Conservation (phyloP, 2,888 invertebrate species). For the Epinotia demarniana region DNA sequence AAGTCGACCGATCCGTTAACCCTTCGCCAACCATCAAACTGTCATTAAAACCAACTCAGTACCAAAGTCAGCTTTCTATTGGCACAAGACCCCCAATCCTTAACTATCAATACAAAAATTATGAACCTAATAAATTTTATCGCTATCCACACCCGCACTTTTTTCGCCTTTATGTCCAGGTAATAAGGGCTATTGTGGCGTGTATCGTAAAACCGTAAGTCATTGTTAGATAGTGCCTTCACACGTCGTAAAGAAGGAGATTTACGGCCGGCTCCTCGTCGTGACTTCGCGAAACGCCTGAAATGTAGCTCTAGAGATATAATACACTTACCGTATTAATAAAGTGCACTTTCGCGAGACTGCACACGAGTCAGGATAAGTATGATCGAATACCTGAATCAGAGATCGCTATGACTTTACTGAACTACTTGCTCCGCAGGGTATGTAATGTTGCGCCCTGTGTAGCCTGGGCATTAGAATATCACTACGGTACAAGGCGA, state of each 20-base stretch:
- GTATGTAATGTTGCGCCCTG: too few relatives aligned
- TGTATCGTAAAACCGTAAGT: slow-evolving; percentile 49
- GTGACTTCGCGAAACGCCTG: slow-evolving; percentile 38
- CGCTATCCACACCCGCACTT: not conserved
- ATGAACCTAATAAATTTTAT: slow-evolving; percentile 40
- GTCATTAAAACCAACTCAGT: slow-evolving; percentile 33
- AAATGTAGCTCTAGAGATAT: slow-evolving; percentile 9
- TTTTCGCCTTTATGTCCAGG: slow-evolving; percentile 10
- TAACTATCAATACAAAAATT: slow-evolving; percentile 45
- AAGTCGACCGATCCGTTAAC: not conserved
- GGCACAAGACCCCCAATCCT: slow-evolving; percentile 36
- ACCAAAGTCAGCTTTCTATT: slow-evolving; percentile 33
- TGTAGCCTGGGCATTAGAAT: too few relatives aligned
- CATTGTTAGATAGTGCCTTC: slow-evolving; percentile 55
- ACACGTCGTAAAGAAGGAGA: slow-evolving; percentile 54
- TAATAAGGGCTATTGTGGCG: slow-evolving; percentile 24
- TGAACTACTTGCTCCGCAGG: too few relatives aligned
- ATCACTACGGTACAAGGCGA: too few relatives aligned
- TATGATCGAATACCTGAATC: too few relatives aligned
- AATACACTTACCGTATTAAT: slow-evolving; percentile 14
- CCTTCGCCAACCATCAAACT: slow-evolving; percentile 1
- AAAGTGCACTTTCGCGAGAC: not conserved
- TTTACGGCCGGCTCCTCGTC: slow-evolving; percentile 52
- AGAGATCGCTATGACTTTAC: too few relatives aligned
- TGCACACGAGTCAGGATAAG: not conserved